phyloP scores from a whole-genome alignment of 2,888 invertebrate species.

The Drosophila pegasa region DNA sequence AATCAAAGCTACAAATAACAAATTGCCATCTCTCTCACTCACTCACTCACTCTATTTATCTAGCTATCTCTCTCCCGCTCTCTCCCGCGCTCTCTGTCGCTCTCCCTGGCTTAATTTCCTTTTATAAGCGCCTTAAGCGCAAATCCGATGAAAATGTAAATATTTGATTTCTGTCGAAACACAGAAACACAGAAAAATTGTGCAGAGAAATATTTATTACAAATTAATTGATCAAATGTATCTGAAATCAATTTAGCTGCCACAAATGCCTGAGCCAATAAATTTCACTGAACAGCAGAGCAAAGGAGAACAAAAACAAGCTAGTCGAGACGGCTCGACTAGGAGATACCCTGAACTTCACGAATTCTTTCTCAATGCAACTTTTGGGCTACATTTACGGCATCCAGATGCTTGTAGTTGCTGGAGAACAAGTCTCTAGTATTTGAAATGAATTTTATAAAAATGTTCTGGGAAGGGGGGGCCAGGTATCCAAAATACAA shows the following conservation, averaged over 20 bases:
- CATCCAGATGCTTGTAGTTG: too few species aligned
- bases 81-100: too few species aligned
- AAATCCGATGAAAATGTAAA: constrained; percentile 20
- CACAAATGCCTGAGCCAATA: constrained; percentile 36
- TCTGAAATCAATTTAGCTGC: constrained; percentile 28
- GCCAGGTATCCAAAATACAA: too few species aligned
- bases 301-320: too few species aligned
- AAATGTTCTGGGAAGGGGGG: too few species aligned
- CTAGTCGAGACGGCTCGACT: too few species aligned
- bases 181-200: constrained; percentile 1
- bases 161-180: constrained; percentile 14
- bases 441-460: too few species aligned
- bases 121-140: constrained; percentile 5
- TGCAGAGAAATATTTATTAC: constrained; percentile 29
- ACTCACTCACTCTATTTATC: neutral
- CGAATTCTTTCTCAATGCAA: too few species aligned
- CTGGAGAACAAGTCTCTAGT: too few species aligned
- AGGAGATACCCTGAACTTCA: too few species aligned
- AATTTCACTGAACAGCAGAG: constrained; percentile 33
- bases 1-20: constrained; percentile 1
- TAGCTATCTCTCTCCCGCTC: neutral
- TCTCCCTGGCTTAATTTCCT: neutral
- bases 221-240: constrained; percentile 44
- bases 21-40: neutral
- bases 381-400: too few species aligned